A percentile compares a stretch with the other conserved stretches of the same genome.
Evolutionary conservation across 2,888 invertebrate species (phyloP).

Genomic region (Ferdinandea cuprea): DNA sequence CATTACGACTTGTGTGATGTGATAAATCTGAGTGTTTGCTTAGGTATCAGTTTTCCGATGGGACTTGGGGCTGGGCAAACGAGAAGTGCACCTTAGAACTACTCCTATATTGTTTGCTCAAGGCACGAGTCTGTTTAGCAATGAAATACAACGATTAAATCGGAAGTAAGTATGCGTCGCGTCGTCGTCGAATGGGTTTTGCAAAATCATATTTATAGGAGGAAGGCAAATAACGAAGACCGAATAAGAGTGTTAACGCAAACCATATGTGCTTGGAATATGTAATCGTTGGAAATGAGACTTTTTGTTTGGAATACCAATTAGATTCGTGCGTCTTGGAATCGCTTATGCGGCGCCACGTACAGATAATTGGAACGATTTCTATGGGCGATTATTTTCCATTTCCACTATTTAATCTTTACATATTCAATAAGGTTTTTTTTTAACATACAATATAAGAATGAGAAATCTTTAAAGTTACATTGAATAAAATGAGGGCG

Average conservation of each 20-base stretch:
- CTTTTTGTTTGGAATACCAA: constrained; percentile 34
- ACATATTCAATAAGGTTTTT: background rate
- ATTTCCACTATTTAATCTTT: background rate
- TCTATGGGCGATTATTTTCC: constrained; percentile 26
- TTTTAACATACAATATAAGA: background rate
- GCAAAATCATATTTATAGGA: background rate
- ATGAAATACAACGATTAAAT: background rate
- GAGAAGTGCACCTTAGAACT: background rate
- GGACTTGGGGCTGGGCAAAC: background rate
- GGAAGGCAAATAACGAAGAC: background rate
- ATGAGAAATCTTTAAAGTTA: background rate
- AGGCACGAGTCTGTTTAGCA: background rate
- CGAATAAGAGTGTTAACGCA: background rate
- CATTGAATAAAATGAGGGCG: background rate
- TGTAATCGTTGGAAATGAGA: background rate
- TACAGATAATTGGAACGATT: constrained; percentile 49
- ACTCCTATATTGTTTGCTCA: background rate
- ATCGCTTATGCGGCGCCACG: constrained; percentile 35
- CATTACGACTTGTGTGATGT: background rate
- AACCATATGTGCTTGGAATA: background rate
- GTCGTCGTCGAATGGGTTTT: background rate
- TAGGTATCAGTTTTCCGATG: background rate
- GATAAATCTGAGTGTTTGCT: background rate
- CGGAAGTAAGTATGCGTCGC: background rate
- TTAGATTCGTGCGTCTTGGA: constrained; percentile 30